A percentile compares a stretch with the other conserved stretches of the same genome.
Conservation (phyloP, 2,888 invertebrate species). For the Mantis religiosa region DNA sequence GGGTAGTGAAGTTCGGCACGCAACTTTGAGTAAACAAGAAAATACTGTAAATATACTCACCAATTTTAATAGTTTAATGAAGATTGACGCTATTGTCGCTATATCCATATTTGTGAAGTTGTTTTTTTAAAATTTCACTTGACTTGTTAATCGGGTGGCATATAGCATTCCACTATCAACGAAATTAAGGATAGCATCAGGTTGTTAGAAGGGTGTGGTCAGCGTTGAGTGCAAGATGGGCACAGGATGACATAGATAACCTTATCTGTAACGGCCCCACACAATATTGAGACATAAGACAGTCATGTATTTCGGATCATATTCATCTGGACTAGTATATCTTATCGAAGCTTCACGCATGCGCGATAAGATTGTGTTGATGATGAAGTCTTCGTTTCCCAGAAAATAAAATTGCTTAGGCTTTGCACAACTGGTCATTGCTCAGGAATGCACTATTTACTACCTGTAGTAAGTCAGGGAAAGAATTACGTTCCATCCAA, state of each 20-base stretch:
- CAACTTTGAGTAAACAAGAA: too few relatives aligned
- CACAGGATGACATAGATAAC: background rate
- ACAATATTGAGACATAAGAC: background rate
- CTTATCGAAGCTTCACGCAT: background rate
- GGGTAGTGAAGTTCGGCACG: too few relatives aligned
- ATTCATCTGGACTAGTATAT: background rate
- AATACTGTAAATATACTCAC: slow-evolving; percentile 52
- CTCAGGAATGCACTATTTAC: background rate
- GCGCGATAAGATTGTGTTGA: background rate
- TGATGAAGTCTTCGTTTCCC: background rate
- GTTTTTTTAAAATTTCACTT: background rate
- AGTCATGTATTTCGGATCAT: background rate
- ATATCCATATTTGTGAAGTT: slow-evolving; percentile 64
- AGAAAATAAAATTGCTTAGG: background rate
- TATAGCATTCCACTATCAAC: background rate
- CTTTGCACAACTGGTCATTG: background rate
- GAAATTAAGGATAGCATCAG: background rate
- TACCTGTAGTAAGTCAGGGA: too few relatives aligned
- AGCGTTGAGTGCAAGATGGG: background rate
- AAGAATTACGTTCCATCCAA: too few relatives aligned
- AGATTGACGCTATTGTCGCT: slow-evolving; percentile 74
- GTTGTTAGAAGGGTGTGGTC: background rate
- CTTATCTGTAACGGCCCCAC: background rate
- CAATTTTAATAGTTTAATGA: slow-evolving; percentile 77
- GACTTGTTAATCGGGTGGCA: background rate